phyloP scores from a whole-genome alignment of 2,888 invertebrate species.

The Aethes cnicana region DNA sequence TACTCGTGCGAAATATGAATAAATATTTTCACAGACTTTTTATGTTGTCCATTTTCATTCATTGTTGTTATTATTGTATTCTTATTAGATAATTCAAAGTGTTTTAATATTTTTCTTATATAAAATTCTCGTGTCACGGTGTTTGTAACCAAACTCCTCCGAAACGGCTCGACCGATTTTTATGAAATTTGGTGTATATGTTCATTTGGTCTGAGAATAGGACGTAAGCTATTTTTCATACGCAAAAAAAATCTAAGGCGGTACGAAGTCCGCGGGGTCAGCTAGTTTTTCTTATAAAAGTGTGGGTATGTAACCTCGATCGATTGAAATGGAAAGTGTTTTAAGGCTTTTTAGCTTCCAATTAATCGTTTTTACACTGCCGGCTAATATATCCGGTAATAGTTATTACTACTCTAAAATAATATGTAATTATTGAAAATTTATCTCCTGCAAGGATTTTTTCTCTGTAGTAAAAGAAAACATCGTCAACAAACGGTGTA shows the following conservation, averaged over 20 bases:
- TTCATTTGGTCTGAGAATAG: no score
- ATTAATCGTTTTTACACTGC: constrained; percentile 16
- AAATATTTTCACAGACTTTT: constrained; percentile 22
- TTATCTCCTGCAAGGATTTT: no score
- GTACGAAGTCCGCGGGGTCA: no score
- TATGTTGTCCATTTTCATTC: constrained; percentile 15
- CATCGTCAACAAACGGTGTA: no score
- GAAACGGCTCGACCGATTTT: no score
- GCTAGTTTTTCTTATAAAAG: constrained; percentile 20
- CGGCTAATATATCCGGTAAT: constrained; percentile 9
- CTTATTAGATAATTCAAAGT: constrained; percentile 20
- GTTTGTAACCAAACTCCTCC: no score
- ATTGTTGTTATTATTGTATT: constrained; percentile 10
- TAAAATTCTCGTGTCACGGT: no score
- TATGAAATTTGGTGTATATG: no score
- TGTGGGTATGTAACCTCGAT: constrained; percentile 6
- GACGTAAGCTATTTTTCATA: no score
- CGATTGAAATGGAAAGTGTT: constrained; percentile 26
- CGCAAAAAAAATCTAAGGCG: no score
- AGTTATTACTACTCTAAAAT: constrained; percentile 4
- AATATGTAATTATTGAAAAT: constrained; percentile 1
- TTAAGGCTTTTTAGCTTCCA: constrained; percentile 16
- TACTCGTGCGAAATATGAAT: constrained; percentile 26
- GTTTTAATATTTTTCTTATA: no score
- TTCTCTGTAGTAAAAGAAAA: no score